These are phyloP conservation scores for Arctopsyche grandis DNA, from an alignment of 1,140 invertebrate species.

Conservation along the genomic window DNA sequence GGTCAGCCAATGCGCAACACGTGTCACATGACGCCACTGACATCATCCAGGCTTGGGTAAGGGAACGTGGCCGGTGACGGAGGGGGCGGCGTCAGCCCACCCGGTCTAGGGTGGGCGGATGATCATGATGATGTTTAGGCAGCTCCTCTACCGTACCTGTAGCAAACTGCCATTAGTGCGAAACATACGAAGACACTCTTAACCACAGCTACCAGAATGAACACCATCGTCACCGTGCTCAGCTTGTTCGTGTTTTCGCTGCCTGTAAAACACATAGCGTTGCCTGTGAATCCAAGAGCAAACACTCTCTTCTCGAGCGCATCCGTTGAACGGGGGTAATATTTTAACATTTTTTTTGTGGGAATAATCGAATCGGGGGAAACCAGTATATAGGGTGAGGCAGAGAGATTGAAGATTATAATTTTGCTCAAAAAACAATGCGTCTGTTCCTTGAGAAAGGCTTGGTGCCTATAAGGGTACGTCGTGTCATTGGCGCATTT, in stretches of 20 bases:
- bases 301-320: not conserved
- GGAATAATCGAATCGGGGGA: not conserved
- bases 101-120: conserved; percentile 32
- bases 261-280: conserved; percentile 69
- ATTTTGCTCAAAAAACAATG: too few relatives aligned
- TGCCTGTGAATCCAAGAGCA: not conserved
- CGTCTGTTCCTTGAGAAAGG: too few relatives aligned
- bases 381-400: not conserved
- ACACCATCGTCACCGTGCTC: conserved; percentile 89
- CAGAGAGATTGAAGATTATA: not conserved
- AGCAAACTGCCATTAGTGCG: conserved; percentile 93
- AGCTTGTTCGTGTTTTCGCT: conserved; percentile 78
- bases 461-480: too few relatives aligned
- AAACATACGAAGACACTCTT: conserved; percentile 94
- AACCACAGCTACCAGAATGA: conserved; percentile 91
- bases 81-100: conserved; percentile 9
- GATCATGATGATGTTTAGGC: conserved; percentile 1
- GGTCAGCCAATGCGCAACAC: conserved; percentile 35
- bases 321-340: too few relatives aligned
- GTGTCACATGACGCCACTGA: conserved; percentile 36
- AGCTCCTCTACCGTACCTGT: conserved; percentile 80
- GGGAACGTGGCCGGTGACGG: not conserved
- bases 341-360: too few relatives aligned
- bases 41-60: conserved; percentile 49
- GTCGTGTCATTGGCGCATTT: too few relatives aligned